phyloP scores from a whole-genome alignment of 1,140 invertebrate species.

The Euura saliciscinereae region DNA sequence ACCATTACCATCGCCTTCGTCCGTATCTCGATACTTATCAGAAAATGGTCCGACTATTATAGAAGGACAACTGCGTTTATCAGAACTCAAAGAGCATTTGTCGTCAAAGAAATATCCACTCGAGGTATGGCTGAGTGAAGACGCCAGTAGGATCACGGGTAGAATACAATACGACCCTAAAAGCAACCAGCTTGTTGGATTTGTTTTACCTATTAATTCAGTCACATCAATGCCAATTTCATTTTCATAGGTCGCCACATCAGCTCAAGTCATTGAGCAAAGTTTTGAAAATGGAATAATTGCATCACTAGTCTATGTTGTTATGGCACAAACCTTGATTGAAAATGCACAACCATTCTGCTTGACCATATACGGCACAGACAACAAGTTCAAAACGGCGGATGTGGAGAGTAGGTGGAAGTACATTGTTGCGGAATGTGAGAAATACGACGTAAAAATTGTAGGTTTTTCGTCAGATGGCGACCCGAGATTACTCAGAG shows the following conservation, averaged over 20 bases:
- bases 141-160: conserved; percentile 26
- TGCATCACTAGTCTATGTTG: neutral
- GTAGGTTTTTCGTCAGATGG: neutral
- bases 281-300: neutral
- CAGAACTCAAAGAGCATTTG: conserved; percentile 27
- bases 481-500: conserved; percentile 23
- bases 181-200: conserved; percentile 24
- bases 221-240: conserved; percentile 22
- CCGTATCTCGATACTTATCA: neutral
- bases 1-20: neutral
- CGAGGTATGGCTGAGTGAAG: conserved; percentile 29
- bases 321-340: neutral
- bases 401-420: neutral
- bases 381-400: neutral
- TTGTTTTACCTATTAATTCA: conserved; percentile 22
- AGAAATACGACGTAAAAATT: neutral
- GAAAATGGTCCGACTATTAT: neutral
- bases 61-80: neutral
- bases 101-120: conserved; percentile 21
- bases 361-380: neutral
- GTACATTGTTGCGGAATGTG: neutral
- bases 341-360: neutral
- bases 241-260: conserved; percentile 18
- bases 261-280: neutral
- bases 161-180: conserved; percentile 27